Percentiles rank a stretch among this genome's conserved stretches.
phyloP scores from a whole-genome alignment of 1,140 invertebrate species.

The Atta texana region DNA sequence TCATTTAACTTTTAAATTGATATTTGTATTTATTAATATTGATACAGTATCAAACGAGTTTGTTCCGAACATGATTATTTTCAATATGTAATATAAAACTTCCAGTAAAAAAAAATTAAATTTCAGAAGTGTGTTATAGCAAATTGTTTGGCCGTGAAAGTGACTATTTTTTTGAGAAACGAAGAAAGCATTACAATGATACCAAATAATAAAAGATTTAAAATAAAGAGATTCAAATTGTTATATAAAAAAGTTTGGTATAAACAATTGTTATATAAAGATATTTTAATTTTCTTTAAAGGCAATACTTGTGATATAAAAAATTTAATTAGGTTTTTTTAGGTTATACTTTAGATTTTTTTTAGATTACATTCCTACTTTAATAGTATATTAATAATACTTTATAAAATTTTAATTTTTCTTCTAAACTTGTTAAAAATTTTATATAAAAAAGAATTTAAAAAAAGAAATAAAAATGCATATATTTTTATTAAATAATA shows the following conservation, averaged over 20 bases:
- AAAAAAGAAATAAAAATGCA: not conserved
- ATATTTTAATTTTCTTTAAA: not conserved
- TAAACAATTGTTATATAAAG: not conserved
- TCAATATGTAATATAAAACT: slow-evolving; percentile 10
- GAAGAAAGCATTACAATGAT: not conserved
- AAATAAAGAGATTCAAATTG: not conserved
- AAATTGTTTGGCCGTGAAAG: slow-evolving; percentile 12
- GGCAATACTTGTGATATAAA: not conserved
- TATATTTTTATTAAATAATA: not conserved
- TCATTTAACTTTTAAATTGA: not conserved
- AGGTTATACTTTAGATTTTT: not conserved
- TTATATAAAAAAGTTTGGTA: not conserved
- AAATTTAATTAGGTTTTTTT: not conserved
- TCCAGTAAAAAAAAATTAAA: slow-evolving; percentile 17
- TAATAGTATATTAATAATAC: not conserved
- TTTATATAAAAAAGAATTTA: not conserved
- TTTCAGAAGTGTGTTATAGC: slow-evolving; percentile 19
- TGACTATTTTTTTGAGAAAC: slow-evolving; percentile 17
- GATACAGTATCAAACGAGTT: not conserved
- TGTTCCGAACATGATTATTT: not conserved
- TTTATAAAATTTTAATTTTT: not conserved
- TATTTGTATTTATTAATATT: slow-evolving; percentile 18
- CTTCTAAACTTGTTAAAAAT: not conserved
- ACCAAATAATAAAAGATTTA: not conserved
- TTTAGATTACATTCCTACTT: not conserved